A percentile compares a stretch with the other conserved stretches of the same genome.
Conservation (phyloP, 2,113 vertebrate genomes). For the Bungarus multicinctus region DNA sequence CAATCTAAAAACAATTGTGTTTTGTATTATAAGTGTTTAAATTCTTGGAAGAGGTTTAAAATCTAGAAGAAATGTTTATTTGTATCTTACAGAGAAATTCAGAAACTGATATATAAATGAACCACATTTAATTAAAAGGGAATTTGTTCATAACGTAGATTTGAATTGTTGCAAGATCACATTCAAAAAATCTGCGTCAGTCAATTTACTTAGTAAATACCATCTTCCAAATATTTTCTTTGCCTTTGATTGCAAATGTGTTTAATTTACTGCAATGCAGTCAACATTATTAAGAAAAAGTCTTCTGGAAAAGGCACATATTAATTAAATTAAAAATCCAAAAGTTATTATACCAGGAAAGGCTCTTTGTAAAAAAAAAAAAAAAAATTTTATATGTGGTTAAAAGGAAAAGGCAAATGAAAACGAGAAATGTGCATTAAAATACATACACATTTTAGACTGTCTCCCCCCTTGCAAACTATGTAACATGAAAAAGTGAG, state of each 20-base stretch:
- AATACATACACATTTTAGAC: not conserved
- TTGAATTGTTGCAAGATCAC: not conserved
- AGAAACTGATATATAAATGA: not conserved
- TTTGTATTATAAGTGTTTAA: not conserved
- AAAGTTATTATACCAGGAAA: not conserved
- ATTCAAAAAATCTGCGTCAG: not conserved
- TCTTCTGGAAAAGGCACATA: not conserved
- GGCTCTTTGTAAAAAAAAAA: not conserved
- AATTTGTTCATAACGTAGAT: not conserved
- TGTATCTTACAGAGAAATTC: not conserved
- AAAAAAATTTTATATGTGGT: not conserved
- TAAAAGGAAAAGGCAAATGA: not conserved
- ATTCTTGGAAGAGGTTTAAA: not conserved
- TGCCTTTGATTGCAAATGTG: not conserved
- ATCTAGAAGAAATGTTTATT: not conserved
- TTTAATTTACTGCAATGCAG: not conserved
- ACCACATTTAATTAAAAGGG: fast-evolving
- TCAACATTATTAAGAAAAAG: not conserved
- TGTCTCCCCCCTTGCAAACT: not conserved
- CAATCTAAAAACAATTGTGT: not conserved
- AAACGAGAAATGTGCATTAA: not conserved
- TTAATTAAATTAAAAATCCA: not conserved
- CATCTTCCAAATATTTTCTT: not conserved
- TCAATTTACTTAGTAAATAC: not conserved
- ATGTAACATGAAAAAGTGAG: not conserved